Evolutionary conservation across 2,113 vertebrate genomes (phyloP).

Genomic region (Gambusia affinis): DNA sequence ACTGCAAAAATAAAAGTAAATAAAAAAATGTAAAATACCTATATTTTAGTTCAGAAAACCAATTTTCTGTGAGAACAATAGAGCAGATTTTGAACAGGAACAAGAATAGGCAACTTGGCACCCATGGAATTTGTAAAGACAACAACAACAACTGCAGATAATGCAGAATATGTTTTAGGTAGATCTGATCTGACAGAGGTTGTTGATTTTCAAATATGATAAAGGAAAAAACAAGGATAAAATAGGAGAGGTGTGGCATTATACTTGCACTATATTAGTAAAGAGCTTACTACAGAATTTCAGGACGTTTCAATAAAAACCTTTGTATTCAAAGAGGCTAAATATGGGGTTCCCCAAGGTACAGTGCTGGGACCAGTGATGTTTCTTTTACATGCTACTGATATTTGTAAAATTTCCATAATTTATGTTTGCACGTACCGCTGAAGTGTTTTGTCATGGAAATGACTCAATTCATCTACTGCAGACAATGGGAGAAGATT

Average conservation of each 20-base stretch:
- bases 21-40: too few relatives aligned
- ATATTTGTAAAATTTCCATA: neutral
- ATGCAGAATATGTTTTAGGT: neutral
- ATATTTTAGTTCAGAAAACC: too few relatives aligned
- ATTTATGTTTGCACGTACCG: too few relatives aligned
- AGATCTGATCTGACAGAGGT: neutral
- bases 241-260: neutral
- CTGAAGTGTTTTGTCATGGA: too few relatives aligned
- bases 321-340: neutral
- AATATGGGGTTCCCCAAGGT: neutral
- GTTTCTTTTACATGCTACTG: neutral
- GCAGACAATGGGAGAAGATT: too few relatives aligned
- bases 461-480: too few relatives aligned
- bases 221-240: neutral
- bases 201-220: neutral
- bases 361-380: neutral
- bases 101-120: too few relatives aligned
- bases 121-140: too few relatives aligned
- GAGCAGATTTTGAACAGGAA: too few relatives aligned
- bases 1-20: too few relatives aligned
- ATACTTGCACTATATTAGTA: neutral
- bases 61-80: too few relatives aligned
- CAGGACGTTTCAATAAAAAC: neutral
- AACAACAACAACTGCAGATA: too few relatives aligned
- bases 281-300: neutral